Evolutionary conservation across 2,797 vertebrate species (phyloP), one percentile per base, ranked within the genome.

Genomic region (Enteromius radiatus): DNA sequence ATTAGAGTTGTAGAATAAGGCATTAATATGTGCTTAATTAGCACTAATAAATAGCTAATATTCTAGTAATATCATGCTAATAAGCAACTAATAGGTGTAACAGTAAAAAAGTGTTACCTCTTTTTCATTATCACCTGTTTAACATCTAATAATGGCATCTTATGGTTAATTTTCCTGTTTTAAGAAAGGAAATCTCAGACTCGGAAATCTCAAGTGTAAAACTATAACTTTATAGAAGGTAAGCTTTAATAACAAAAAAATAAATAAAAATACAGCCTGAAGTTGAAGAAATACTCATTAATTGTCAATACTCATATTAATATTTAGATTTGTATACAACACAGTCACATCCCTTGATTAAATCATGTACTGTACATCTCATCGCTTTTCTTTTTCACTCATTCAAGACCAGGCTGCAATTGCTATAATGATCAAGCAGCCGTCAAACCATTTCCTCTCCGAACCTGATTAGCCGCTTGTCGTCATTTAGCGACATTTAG

Each of bases 381-480:
- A 61, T 47, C 11, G n/a, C 15, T 63, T 38, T 73, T 65, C 4
- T 38, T 59, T 63, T 31, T 52, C 19, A 21, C 28, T 31, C 52
- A 63, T 76, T 69, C 14, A 84, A 82, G 33, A 76, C 17, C 71
- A 67, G 45, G 15, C 31, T 21, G 17, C 21, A 74, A 28, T 52
- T 79, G 33, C 64, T 64, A 17, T 76, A 73, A 77, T 63, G 63
- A 81, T 74, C 76, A 74, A 47, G n/a, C 69, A 75, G 69, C 73
- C 43, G 45, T 59, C 83, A 80, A 78, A 71, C 65, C 70, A 36
- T 83, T 83, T 85, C 61, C 84, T 85, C 36, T 59, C 73, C 43
- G 56, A 81, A 73, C 38, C 54, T 80, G 82, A 82, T 87, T 83
- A 65, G 52, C 43, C 69, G 41, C 64, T 85, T 71, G 82, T 83